Conservation (phyloP, 2,888 invertebrate genomes). For the Cephus nigrinus region DNA sequence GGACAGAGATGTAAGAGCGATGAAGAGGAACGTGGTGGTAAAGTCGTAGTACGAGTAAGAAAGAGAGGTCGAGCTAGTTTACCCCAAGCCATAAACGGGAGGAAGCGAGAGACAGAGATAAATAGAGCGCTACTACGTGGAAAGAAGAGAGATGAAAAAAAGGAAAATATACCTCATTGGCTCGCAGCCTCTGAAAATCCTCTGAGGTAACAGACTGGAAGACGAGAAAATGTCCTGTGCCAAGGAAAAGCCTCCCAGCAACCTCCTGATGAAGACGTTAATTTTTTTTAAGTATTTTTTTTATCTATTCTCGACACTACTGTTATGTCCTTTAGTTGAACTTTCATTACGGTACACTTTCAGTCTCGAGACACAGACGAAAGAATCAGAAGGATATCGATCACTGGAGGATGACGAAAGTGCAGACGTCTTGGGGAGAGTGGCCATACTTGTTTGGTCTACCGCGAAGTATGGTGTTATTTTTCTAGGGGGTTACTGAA, state of each 20-base stretch:
- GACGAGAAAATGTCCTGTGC: conserved; percentile 30
- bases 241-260: neutral
- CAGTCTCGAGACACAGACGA: too few species aligned
- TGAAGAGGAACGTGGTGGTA: conserved; percentile 18
- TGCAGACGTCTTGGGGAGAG: too few species aligned
- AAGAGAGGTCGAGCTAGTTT: neutral
- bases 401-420: too few species aligned
- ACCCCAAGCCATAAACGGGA: neutral
- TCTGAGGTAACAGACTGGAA: conserved; percentile 36
- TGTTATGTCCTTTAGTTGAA: too few species aligned
- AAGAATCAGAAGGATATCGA: too few species aligned
- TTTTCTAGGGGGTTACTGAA: conserved; percentile 35
- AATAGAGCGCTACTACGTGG: neutral
- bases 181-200: conserved; percentile 34
- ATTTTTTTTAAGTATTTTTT: too few species aligned
- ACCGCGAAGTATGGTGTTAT: conserved; percentile 37
- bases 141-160: neutral
- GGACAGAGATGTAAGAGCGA: conserved; percentile 21
- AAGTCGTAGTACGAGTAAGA: neutral
- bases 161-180: neutral
- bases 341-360: too few species aligned
- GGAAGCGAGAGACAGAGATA: conserved; percentile 11
- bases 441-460: conserved; percentile 3
- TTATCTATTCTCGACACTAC: too few species aligned
- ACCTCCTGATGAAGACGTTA: too few species aligned